Evolutionary conservation across 2,888 invertebrate genomes (phyloP), one percentile per base, ranked within the genome.

Genomic region (Mantis religiosa): DNA sequence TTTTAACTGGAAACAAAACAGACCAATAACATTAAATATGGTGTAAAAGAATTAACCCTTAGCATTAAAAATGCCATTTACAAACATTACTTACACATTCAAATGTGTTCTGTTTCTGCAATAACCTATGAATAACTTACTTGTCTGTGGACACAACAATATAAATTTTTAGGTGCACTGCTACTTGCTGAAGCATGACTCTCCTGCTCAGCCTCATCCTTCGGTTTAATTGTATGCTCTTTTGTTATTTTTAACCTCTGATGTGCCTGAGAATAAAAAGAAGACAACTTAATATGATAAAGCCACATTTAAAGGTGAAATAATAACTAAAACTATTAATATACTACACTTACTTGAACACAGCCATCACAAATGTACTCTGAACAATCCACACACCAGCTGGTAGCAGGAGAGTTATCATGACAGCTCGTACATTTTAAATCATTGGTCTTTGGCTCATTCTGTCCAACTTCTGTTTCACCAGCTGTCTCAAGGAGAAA

Each of bases 311-410:
- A 41, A 41, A 82, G 84, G 83, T 85, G 6, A 85, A 83, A 27
- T 82, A 47, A 28, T 25, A 30, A 27, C 2, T 12, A n/a, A 83
- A n/a, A 85, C 41, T 12, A 30, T 30, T 3, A 30, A 54, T 15
- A 15, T 54, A 15, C 27, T 54, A 54, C 28, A 12, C 91, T 92
- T 92, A 94, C 94, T 93, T 93, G 92, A 88, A 97, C 97, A 94
- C 98, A 98, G 93, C 96, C 97, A 93, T 97, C 97, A 94, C 98
- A 98, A 92, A 98, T 97, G 94, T 97, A 98, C 93, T 98, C 98
- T 0, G 96, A 95, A 93, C 98, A 98, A 92, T 98, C 97, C 20
- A 96, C 96, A 94, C 98, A 98, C 96, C 97, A 98, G 92, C 97
- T 96, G 89, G 97, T 96, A 89, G 98, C 98, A 28, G 95, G 94